A percentile compares a stretch with the other conserved stretches of the same genome.
These are phyloP conservation scores for Gouania willdenowi DNA, from an alignment of 2,797 vertebrate genomes.

Conservation along the genomic window DNA sequence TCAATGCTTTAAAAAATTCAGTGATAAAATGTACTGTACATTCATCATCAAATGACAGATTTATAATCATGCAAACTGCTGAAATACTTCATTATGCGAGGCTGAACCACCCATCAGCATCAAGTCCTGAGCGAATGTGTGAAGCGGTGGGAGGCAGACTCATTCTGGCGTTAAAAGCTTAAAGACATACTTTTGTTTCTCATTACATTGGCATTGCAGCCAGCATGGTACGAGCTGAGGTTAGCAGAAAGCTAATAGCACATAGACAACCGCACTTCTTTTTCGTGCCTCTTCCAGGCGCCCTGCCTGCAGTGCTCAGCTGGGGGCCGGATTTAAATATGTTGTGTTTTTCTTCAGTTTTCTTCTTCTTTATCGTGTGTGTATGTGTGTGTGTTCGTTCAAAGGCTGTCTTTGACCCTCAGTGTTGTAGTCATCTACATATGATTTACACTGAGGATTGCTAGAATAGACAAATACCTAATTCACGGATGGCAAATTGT, in stretches of 20 bases:
- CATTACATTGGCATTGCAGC: slow-evolving; percentile 33
- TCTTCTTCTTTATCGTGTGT: slow-evolving; percentile 23
- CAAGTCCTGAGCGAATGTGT: slow-evolving; percentile 17
- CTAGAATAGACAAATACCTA: slow-evolving; percentile 24
- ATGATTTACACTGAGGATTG: slow-evolving; percentile 17
- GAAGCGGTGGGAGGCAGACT: slow-evolving; percentile 47
- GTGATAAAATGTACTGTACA: background rate
- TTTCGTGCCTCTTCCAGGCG: slow-evolving; percentile 18
- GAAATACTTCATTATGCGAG: too few species aligned
- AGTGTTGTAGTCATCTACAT: slow-evolving; percentile 33
- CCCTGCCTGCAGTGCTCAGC: slow-evolving; percentile 13
- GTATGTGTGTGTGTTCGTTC: too few species aligned
- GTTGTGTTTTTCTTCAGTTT: slow-evolving; percentile 27
- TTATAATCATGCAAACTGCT: too few species aligned
- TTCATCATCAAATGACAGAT: slow-evolving; percentile 2
- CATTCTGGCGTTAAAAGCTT: slow-evolving; percentile 46
- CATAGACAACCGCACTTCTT: slow-evolving; percentile 28
- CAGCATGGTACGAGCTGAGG: slow-evolving; percentile 33
- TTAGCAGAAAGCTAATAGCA: slow-evolving; percentile 47
- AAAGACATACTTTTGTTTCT: slow-evolving; percentile 37
- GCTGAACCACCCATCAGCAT: slow-evolving; percentile 5
- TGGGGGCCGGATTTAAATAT: slow-evolving; percentile 21
- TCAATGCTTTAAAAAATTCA: too few species aligned
- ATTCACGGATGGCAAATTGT: too few species aligned
- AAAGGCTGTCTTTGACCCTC: slow-evolving; percentile 17